Base-by-base conservation (phyloP, 2,797 vertebrate species). In the Mallotus villosus region DNA sequence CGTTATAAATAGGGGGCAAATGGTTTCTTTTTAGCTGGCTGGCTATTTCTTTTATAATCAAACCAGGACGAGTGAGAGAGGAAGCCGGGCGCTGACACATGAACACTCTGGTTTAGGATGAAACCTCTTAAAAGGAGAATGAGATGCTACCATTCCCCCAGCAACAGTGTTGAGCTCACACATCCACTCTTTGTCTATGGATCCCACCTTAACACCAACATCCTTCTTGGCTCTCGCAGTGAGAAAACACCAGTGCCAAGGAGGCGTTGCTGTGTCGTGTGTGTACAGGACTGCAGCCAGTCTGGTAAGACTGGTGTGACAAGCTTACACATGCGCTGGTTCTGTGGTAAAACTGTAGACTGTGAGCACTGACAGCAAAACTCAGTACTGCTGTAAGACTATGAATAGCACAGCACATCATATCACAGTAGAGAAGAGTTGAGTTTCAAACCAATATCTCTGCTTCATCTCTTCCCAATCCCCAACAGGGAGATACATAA, bases 241-340 rank as follows among this genome's bases (percentile, higher is more conserved):
- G 41, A 3, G 12, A 46, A 46, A 46, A 46, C 41, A 46, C 41
- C 41, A 46, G 16, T n/a, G 16, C 51, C 16, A n/a, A 11, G 51
- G 68, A 46, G 6, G 57, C 41, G 17, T 22, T 25, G 34, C 41
- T 60, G 63, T 22, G 71, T 55, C 69, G 12, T 74, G 74, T 69
- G 72, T 68, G 24, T 24, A 61, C 67, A 74, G 51, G 61, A 79
- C 71, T 78, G 72, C 72, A 53, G 74, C 55, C 37, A 57, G 74
- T 60, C 83, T 17, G 55, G 82, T 79, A 63, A 24, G 75, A 78
- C 85, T 32, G 69, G 85, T 74, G 65, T 37, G 80, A 80, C 85
- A 84, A 74, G 85, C 81, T 83, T 74, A 57, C 70, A 77, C 77
- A 80, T 27, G 85, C 71, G 72, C 64, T 49, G 41, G 46, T 34